Base-by-base conservation (phyloP, 2,113 vertebrate species). In the Nothocercus nigrocapillus region DNA sequence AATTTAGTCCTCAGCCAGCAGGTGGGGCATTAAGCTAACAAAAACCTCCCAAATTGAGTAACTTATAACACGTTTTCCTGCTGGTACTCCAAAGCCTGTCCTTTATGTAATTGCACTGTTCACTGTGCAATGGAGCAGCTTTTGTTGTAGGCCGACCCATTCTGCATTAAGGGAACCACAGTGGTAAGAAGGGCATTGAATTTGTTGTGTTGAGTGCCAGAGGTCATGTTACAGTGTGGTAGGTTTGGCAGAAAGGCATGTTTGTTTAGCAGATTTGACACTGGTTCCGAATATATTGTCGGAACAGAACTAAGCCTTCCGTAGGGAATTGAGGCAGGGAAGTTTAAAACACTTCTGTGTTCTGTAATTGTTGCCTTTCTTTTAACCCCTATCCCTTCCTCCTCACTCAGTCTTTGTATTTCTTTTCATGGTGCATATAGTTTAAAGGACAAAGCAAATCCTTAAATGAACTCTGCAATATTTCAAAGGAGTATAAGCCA, bases 21-120 rank as follows among this genome's bases (percentile, higher is more conserved):
- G 97, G 92, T 97, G 97, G 97, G 77, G 96, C 62, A 28, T 97
- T 89, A 96, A 95, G 90, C 90, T 92, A 96, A 97, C 88, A 94
- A 95, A 96, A 96, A 4, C 61, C 45, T 54, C 32, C 34, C 38
- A 36, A 72, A 79, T 40, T 3, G 1, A 49, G 22, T n/a, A 9
- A 81, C 85, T 85, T 64, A 1, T 30, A 72, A 89, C 64, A 3
- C 0, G 5, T 11, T 88, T 62, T 11, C 78, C 47, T 84, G 40
- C 11, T 16, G 36, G 15, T 87, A 7, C 20, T 3, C 64, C 40
- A 3, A 3, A 1, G 63, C 18, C 63, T 64, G 54, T 19, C 40
- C 21, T 78, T 85, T 24, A 22, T 18, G 12, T 44, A 51, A 17
- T 51, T 22, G 86, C n/a, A 5, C 78, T 72, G 34, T 36, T 74